Evolutionary conservation across 2,113 vertebrate genomes (phyloP), one percentile per base, ranked within the genome.

Genomic region (Xenopus laevis): DNA sequence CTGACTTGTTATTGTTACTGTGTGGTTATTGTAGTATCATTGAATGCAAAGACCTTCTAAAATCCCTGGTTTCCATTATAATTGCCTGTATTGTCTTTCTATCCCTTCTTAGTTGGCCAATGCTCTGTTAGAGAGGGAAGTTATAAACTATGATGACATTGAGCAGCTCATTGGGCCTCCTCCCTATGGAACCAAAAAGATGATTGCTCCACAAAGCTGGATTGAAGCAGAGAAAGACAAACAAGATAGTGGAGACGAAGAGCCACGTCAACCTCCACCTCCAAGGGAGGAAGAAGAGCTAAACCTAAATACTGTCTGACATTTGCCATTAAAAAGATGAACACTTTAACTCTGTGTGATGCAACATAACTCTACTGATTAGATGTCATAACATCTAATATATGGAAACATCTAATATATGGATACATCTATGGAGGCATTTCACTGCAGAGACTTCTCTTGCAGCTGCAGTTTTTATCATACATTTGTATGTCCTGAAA

Each of bases 111-210:
- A 99, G 97, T 83, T 99, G 88, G 95, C 97, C 10, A 87, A 83
- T 1, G 88, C 94, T 0, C 91, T 99, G 63, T 81, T 99, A 82
- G 95, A 99, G 81, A 93, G 91, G 17, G 97, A 99, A 82, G 97
- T 99, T 78, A 92, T 99, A 55, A 98, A 95, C 85, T 99, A 98
- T 0, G 92, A 94, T 2, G 97, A 99, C 83, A 98, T 99, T 0
- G 96, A 97, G 80, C 92, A 90, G 9, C 83, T 99, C 80, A 91
- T 99, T 1, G 97, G 97, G 13, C 92, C 94, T 0, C 92, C 94
- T 0, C 95, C 94, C 0, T 83, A 95, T 0, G 96, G 97, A 5
- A 94, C 96, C 13, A 99, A 99, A 85, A 98, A 94, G 84, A 95
- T 92, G 88, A 98, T 99, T 4, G 66, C 84, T 7, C 97, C 96